Evolutionary conservation across 2,113 vertebrate genomes (phyloP).

Genomic region (Ascaphus truei): DNA sequence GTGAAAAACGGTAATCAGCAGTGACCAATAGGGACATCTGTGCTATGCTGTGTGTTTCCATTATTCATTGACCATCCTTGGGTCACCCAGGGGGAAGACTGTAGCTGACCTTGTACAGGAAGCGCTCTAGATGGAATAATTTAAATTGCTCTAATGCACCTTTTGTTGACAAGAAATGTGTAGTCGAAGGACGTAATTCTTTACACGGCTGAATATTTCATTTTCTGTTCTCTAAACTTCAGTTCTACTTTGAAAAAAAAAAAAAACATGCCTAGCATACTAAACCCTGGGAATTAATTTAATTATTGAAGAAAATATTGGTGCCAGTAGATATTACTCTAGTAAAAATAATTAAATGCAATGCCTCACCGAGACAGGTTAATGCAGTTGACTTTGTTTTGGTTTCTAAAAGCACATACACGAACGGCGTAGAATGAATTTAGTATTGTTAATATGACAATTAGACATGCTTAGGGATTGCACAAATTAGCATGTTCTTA

Average conservation of each 20-base stretch:
- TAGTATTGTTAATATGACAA: constrained; percentile 41
- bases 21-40: too few relatives aligned
- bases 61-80: too few relatives aligned
- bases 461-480: constrained; percentile 48
- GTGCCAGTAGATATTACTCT: constrained; percentile 47
- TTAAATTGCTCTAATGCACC: too few relatives aligned
- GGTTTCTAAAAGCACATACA: constrained; percentile 28
- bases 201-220: background rate
- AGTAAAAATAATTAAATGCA: constrained; percentile 42
- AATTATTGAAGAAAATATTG: background rate
- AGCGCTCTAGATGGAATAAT: too few relatives aligned
- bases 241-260: background rate
- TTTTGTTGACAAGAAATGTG: too few relatives aligned
- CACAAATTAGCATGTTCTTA: constrained; percentile 48
- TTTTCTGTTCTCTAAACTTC: background rate
- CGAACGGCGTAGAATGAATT: constrained; percentile 29
- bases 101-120: too few relatives aligned
- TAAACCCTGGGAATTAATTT: too few relatives aligned
- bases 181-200: background rate
- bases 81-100: too few relatives aligned
- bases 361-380: constrained; percentile 41
- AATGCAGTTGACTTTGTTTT: constrained; percentile 34
- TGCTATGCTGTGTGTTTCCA: too few relatives aligned
- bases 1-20: too few relatives aligned
- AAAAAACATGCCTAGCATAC: background rate